Base-by-base conservation (phyloP, 2,797 vertebrate species). In the Botia kubotai region DNA sequence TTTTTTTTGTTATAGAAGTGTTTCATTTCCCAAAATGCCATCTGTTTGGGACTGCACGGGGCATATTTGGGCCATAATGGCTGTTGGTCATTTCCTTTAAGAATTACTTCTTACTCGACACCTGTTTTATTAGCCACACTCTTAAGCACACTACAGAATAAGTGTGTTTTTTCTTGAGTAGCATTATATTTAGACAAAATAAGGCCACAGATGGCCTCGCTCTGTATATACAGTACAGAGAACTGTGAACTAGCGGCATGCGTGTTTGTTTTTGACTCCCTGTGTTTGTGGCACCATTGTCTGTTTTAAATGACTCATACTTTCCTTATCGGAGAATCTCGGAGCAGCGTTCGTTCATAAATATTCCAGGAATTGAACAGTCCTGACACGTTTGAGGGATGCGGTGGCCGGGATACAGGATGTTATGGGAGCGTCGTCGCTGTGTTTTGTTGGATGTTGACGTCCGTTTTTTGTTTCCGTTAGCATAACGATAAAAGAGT, bases 291-390 rank as follows among this genome's bases (percentile, higher is more conserved):
- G 23, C n/a, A 2, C 23, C 4, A 19, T 39, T 66, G 29, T 65
- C 14, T 36, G 33, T 50, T 13, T 48, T 3, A 8, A 52, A 26
- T 76, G 68, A 76, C 19, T 83, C 77, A 80, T 62, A 76, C 68
- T 50, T 50, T 72, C 26, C 36, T 80, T 55, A 50, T 62, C 17
- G 52, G 46, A 67, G 70, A 6, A 62, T 72, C 58, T 72, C 14
- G 48, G 55, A 55, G 29, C 26, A n/a, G 50, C 33, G 33, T 26
- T 11, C 19, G 29, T 57, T 48, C 17, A 66, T 63, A 53, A 68
- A 14, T 55, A 39, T 77, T 36, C 3, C 16, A 39, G 19, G 26
- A 58, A 63, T 76, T 48, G 21, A 55, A 66, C 13, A 8, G 16
- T 50, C 36, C 46, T 11, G 7, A 39, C 39, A 39, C 39, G 39